These are phyloP conservation scores for Bugulina stolonifera DNA, from an alignment of 2,888 invertebrate genomes.

Conservation along the genomic window DNA sequence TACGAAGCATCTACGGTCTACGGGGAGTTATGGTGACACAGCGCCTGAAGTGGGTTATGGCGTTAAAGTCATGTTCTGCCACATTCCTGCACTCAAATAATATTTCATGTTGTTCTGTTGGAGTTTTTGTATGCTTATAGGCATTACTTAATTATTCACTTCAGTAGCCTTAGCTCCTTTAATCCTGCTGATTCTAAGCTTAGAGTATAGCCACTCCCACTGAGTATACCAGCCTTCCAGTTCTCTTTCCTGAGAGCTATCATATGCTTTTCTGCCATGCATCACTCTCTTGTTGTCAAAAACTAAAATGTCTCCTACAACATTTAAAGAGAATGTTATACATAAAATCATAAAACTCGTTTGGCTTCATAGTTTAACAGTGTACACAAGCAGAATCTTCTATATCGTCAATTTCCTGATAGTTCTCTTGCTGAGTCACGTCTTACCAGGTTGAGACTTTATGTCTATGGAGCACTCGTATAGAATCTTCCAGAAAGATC, in stretches of 20 bases:
- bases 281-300: conserved; percentile 4
- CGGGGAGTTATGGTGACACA: no score
- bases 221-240: background rate
- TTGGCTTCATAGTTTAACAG: no score
- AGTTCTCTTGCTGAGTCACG: background rate
- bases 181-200: background rate
- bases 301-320: background rate
- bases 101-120: no score
- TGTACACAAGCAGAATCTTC: no score
- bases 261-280: background rate
- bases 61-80: no score
- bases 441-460: background rate
- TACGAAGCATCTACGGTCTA: no score
- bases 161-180: background rate
- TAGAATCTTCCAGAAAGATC: background rate
- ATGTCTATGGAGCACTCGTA: background rate
- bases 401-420: background rate
- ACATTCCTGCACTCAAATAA: no score
- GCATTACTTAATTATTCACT: no score
- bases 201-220: background rate
- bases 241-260: background rate
- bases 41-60: no score
- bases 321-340: no score
- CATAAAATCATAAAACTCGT: no score
- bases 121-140: no score